These are phyloP conservation scores for Rhagologus leucostigma DNA, from an alignment of 2,113 vertebrate genomes.

Conservation along the genomic window DNA sequence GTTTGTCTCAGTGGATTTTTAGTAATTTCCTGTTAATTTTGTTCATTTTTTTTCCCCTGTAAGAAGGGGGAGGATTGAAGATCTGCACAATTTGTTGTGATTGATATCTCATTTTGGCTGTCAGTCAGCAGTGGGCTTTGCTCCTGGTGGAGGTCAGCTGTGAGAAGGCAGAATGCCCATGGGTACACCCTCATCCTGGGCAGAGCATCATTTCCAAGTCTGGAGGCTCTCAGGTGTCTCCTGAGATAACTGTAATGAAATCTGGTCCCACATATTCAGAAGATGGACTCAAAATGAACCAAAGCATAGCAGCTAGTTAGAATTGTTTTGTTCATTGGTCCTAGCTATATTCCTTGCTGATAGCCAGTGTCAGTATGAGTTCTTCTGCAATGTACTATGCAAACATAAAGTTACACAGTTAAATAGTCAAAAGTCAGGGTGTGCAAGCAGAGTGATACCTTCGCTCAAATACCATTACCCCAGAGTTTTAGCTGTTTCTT, in stretches of 20 bases:
- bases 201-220: neutral
- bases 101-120: neutral
- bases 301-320: neutral
- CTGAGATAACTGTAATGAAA: neutral
- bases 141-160: neutral
- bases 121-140: neutral
- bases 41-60: neutral
- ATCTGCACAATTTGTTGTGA: neutral
- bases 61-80: neutral
- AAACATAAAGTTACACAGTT: neutral
- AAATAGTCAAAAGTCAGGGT: neutral
- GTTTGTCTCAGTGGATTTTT: neutral
- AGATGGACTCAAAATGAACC: neutral
- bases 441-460: neutral
- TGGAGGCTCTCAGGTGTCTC: rapidly evolving
- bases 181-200: rapidly evolving
- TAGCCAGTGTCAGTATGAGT: neutral
- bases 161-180: neutral
- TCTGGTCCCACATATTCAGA: neutral
- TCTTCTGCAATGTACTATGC: neutral
- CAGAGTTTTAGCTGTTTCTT: neutral
- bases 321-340: neutral
- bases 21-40: neutral
- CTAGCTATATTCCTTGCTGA: neutral
- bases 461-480: neutral